Conservation (phyloP, 2,797 vertebrate species). For the Ptychobarbus kaznakovi region DNA sequence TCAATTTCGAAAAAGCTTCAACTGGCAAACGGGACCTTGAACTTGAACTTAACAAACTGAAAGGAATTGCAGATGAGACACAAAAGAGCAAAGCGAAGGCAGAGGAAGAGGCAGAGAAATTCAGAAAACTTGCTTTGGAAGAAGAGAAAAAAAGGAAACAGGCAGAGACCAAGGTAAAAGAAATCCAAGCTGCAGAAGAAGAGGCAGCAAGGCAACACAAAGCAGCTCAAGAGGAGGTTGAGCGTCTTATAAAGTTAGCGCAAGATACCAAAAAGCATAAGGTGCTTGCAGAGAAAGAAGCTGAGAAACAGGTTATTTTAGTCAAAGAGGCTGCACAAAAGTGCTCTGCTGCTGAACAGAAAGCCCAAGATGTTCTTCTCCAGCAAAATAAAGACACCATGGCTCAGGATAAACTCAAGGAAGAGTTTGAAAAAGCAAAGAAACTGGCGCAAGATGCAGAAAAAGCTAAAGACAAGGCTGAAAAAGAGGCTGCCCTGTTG, state of each 20-base stretch:
- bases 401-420: constrained; percentile 84
- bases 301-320: constrained; percentile 86
- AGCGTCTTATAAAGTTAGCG: constrained; percentile 86
- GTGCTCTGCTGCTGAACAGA: constrained; percentile 86
- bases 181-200: constrained; percentile 87
- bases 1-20: constrained; percentile 88
- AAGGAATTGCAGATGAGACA: constrained; percentile 84
- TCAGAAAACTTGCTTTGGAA: constrained; percentile 85
- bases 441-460: constrained; percentile 85
- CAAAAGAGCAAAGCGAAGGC: constrained; percentile 89
- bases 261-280: constrained; percentile 88
- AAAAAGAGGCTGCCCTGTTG: constrained; percentile 85
- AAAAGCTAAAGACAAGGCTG: constrained; percentile 84
- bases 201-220: constrained; percentile 89
- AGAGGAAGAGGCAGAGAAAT: constrained; percentile 85
- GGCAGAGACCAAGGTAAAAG: constrained; percentile 91
- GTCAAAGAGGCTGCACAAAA: constrained; percentile 90
- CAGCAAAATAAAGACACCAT: constrained; percentile 89
- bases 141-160: constrained; percentile 89
- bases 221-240: constrained; percentile 88
- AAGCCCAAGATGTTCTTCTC: constrained; percentile 84
- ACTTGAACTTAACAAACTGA: constrained; percentile 87
- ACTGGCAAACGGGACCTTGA: constrained; percentile 89
- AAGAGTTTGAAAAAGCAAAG: constrained; percentile 85
- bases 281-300: constrained; percentile 86